Evolutionary conservation across 2,113 vertebrate species (phyloP).

Genomic region (Pterophyllum scalare): DNA sequence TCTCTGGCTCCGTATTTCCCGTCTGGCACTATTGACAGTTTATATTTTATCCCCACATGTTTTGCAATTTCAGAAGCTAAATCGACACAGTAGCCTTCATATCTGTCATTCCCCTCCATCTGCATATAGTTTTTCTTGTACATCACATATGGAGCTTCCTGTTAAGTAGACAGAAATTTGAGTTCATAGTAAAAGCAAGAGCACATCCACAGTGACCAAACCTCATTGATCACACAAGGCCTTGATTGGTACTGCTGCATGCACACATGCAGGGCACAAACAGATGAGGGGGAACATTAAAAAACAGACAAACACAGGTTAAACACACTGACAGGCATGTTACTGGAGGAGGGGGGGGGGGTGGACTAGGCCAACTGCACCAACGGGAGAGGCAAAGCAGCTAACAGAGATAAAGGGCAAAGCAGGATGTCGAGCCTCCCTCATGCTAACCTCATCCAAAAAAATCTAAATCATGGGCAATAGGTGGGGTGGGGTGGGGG

Average conservation of each 20-base stretch:
- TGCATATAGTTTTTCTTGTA: slow-evolving; percentile 98
- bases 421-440: slow-evolving; percentile 48
- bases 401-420: slow-evolving; percentile 44
- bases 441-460: slow-evolving; percentile 58
- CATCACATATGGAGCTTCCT: slow-evolving; percentile 99
- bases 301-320: slow-evolving; percentile 37
- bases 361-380: slow-evolving; percentile 40
- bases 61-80: slow-evolving; percentile 99
- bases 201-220: slow-evolving; percentile 48
- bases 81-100: slow-evolving; percentile 99
- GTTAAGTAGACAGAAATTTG: slow-evolving; percentile 84
- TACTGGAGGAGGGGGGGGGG: slow-evolving; percentile 23
- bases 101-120: slow-evolving; percentile 96
- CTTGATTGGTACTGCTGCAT: slow-evolving; percentile 37
- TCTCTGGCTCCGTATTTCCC: slow-evolving; percentile 97
- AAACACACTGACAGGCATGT: slow-evolving; percentile 30
- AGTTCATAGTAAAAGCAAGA: slow-evolving; percentile 62
- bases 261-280: slow-evolving; percentile 52
- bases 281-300: slow-evolving; percentile 29
- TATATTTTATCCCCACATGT: slow-evolving; percentile 97
- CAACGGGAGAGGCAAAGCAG: slow-evolving; percentile 40
- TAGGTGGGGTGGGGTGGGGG: no score
- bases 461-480: slow-evolving; percentile 38
- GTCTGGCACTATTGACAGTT: slow-evolving; percentile 94
- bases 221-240: slow-evolving; percentile 46